These are phyloP conservation scores for Atlantisia rogersi DNA, from an alignment of 2,113 vertebrate species.

Conservation along the genomic window DNA sequence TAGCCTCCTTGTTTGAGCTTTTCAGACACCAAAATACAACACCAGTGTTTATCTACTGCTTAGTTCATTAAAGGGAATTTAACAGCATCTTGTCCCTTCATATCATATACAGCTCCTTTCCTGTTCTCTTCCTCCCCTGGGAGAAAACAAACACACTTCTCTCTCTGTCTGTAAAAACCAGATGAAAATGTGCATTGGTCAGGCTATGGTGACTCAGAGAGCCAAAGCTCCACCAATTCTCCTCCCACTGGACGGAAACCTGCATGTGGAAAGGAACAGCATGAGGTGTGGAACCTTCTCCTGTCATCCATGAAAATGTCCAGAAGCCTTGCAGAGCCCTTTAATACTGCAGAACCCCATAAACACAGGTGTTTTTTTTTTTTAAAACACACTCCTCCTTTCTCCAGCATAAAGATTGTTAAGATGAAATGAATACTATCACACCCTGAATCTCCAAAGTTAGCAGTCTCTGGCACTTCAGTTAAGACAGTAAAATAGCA, in stretches of 20 bases:
- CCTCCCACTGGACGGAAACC: background rate
- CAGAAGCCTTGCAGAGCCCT: background rate
- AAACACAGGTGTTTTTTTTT: background rate
- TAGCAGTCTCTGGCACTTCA: background rate
- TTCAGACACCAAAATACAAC: background rate
- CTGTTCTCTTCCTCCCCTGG: background rate
- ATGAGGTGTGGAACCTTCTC: background rate
- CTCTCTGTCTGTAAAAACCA: background rate
- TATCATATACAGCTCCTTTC: background rate
- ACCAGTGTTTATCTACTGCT: background rate
- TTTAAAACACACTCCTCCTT: background rate
- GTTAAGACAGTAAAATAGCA: background rate
- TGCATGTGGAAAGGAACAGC: rapidly evolving
- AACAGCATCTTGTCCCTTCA: background rate
- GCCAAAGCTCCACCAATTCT: background rate
- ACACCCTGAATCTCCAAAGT: background rate
- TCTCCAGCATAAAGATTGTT: background rate
- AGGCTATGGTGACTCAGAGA: background rate
- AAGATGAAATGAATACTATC: background rate
- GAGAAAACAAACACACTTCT: background rate
- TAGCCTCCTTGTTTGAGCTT: background rate
- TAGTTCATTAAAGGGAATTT: background rate
- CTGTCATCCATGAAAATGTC: background rate
- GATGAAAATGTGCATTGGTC: background rate
- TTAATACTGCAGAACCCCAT: background rate